These are phyloP conservation scores for Sisor rabdophorus DNA, from an alignment of 2,113 vertebrate species.

Conservation along the genomic window DNA sequence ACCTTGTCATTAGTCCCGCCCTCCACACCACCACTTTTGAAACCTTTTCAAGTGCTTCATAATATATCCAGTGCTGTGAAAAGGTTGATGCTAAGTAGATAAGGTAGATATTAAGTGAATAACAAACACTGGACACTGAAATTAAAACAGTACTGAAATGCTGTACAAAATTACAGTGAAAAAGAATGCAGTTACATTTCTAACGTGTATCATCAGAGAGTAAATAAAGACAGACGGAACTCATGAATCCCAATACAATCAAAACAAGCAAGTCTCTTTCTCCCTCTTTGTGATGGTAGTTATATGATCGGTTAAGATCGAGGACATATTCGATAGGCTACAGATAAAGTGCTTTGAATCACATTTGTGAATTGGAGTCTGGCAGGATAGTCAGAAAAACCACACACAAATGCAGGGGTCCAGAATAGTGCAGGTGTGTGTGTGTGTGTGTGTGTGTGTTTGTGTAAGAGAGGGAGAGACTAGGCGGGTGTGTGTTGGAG, in stretches of 20 bases:
- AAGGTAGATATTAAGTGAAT: too few species aligned
- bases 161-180: too few species aligned
- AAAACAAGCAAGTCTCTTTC: too few species aligned
- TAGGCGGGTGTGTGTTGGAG: too few species aligned
- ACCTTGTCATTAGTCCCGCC: not conserved
- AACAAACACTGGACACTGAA: too few species aligned
- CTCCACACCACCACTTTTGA: not conserved
- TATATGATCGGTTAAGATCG: not conserved
- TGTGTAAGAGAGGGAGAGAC: too few species aligned
- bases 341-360: not conserved
- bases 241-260: too few species aligned
- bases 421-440: not conserved
- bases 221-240: too few species aligned
- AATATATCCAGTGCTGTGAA: not conserved
- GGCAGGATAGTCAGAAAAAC: conserved; percentile 9
- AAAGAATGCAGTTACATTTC: too few species aligned
- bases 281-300: not conserved
- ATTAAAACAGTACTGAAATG: too few species aligned
- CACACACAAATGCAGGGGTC: conserved; percentile 7
- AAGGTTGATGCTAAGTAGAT: too few species aligned
- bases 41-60: not conserved
- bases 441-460: not conserved
- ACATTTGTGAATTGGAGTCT: not conserved
- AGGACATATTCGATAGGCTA: not conserved
- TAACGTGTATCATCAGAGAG: too few species aligned